These are phyloP conservation scores for Diphyllodes magnificus DNA, from an alignment of 2,113 vertebrate species.

Conservation along the genomic window DNA sequence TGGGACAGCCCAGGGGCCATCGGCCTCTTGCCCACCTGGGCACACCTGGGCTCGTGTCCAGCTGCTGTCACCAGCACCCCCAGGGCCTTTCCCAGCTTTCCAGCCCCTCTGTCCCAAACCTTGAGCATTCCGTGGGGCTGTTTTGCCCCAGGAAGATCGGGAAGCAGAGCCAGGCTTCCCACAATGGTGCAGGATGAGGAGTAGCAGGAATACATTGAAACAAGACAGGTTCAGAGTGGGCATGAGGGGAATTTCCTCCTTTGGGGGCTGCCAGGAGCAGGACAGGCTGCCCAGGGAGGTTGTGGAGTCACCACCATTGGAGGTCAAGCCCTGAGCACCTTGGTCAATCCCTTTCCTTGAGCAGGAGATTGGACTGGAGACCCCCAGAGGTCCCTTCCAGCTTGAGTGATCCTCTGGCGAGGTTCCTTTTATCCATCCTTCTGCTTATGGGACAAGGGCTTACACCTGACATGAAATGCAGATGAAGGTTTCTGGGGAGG, in stretches of 20 bases:
- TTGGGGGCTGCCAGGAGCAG: neutral
- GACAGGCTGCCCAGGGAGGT: neutral
- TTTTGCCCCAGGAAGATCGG: neutral
- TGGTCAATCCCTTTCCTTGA: neutral
- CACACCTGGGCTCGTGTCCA: neutral
- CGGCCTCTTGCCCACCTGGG: neutral
- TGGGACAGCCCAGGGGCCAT: neutral
- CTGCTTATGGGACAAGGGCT: neutral
- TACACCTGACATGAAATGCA: too few species aligned
- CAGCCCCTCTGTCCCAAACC: neutral
- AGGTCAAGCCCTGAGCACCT: neutral
- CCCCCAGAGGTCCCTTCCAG: neutral
- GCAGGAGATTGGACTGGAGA: neutral
- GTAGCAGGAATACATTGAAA: neutral
- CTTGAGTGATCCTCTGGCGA: neutral
- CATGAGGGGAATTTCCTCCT: neutral
- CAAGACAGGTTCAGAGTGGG: rapidly evolving
- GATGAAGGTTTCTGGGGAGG: neutral
- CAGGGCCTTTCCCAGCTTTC: neutral
- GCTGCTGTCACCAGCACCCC: rapidly evolving
- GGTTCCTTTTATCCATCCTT: neutral
- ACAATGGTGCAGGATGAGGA: neutral
- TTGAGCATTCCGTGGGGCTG: neutral
- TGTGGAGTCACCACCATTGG: rapidly evolving
- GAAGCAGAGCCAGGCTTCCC: neutral